A percentile compares a stretch with the other conserved stretches of the same genome.
Conservation (phyloP, 2,113 vertebrate species). For the Choloepus hoffmanni region DNA sequence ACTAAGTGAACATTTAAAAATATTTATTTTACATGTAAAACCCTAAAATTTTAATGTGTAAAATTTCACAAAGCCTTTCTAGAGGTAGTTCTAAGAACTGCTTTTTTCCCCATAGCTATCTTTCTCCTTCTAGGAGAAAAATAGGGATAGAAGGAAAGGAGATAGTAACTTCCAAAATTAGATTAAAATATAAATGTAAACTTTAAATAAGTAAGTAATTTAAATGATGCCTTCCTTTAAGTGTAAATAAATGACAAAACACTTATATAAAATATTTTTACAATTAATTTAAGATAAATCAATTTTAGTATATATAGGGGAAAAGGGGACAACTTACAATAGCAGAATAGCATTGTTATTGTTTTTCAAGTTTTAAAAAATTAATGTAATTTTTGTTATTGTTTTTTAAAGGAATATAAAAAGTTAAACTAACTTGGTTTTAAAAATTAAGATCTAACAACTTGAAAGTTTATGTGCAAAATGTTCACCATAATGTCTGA, state of each 20-base stretch:
- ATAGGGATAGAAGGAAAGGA: background rate
- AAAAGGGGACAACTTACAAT: background rate
- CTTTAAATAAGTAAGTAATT: conserved; percentile 30
- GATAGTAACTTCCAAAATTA: background rate
- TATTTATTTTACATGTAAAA: background rate
- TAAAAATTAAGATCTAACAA: background rate
- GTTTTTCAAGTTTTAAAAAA: too few relatives aligned
- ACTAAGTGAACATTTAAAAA: background rate
- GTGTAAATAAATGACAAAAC: background rate
- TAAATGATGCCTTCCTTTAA: background rate
- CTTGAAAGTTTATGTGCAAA: background rate
- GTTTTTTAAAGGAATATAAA: background rate
- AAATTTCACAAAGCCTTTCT: conserved; percentile 29
- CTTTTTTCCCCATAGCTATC: background rate
- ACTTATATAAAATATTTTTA: conserved; percentile 7
- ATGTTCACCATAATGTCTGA: background rate
- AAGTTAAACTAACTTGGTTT: conserved; percentile 26
- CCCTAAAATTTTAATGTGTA: background rate
- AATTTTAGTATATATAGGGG: background rate
- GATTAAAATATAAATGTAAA: conserved; percentile 10
- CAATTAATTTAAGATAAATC: background rate
- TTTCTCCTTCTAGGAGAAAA: conserved; percentile 8
- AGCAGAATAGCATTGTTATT: background rate
- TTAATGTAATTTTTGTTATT: too few relatives aligned
- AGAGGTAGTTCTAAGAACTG: background rate